Conservation (phyloP, 2,113 vertebrate genomes). For the Natator depressus region DNA sequence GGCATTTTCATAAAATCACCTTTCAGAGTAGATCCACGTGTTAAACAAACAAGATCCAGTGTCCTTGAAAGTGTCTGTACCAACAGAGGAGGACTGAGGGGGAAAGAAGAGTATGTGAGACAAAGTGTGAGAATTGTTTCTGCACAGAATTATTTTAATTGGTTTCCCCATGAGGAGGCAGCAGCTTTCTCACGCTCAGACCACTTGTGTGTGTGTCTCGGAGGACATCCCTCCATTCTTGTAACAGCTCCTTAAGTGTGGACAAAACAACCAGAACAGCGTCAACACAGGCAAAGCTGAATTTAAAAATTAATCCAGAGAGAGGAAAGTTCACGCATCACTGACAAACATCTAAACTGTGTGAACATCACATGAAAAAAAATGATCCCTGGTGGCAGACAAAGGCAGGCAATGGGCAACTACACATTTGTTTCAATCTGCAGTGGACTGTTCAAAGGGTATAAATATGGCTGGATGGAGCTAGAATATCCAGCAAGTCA, state of each 20-base stretch:
- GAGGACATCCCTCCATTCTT: background rate
- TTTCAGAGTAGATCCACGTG: background rate
- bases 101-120: background rate
- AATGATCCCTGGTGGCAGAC: background rate
- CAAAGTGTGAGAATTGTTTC: background rate
- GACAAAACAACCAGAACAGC: background rate
- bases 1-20: background rate
- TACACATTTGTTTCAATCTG: background rate
- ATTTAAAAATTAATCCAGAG: conserved; percentile 32
- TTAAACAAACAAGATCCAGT: background rate
- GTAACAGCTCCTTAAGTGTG: background rate
- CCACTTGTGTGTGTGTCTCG: background rate
- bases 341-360: background rate
- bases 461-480: fast-evolving
- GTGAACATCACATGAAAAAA: background rate
- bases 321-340: background rate
- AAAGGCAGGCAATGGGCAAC: background rate
- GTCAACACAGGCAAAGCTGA: background rate
- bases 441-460: background rate
- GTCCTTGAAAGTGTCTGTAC: background rate
- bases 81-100: background rate
- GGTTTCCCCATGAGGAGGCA: background rate
- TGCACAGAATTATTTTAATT: background rate
- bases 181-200: background rate
- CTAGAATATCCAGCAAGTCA: background rate